Conservation (phyloP, 2,113 vertebrate species). For the Pedetes capensis region DNA sequence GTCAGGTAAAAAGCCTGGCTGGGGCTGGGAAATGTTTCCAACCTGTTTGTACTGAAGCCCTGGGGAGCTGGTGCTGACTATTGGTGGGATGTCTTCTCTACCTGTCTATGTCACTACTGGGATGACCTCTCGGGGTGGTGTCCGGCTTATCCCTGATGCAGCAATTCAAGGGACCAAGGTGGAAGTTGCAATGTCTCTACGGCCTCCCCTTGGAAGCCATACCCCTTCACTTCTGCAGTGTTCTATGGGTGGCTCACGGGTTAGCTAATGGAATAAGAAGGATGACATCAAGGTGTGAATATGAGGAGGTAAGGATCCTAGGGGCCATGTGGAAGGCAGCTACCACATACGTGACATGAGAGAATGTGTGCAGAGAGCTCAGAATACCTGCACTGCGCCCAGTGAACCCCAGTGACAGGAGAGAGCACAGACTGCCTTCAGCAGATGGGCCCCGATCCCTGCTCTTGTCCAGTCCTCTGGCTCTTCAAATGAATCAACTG, state of each 20-base stretch:
- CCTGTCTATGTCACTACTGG: not conserved
- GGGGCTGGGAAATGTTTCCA: not conserved
- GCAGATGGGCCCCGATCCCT: not conserved
- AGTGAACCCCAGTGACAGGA: accelerated
- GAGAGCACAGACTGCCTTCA: not conserved
- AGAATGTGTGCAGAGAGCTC: not conserved
- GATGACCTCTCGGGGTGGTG: not conserved
- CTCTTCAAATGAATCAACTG: not conserved
- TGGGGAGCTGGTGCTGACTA: not conserved
- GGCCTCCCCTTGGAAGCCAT: not conserved
- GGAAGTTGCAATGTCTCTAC: not conserved
- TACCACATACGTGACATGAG: not conserved
- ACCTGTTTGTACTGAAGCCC: not conserved
- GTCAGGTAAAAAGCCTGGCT: not conserved
- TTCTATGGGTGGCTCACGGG: not conserved
- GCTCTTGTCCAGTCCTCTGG: not conserved
- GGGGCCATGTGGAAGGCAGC: not conserved
- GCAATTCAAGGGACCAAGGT: not conserved
- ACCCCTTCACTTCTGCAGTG: not conserved
- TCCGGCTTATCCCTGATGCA: not conserved
- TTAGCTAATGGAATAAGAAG: not conserved
- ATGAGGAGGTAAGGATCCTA: not conserved
- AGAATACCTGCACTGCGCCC: not conserved
- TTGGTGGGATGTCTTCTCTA: not conserved
- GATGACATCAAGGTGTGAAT: not conserved